These are phyloP conservation scores for Drosophila jambulina DNA, from an alignment of 1,140 invertebrate genomes.

Conservation along the genomic window DNA sequence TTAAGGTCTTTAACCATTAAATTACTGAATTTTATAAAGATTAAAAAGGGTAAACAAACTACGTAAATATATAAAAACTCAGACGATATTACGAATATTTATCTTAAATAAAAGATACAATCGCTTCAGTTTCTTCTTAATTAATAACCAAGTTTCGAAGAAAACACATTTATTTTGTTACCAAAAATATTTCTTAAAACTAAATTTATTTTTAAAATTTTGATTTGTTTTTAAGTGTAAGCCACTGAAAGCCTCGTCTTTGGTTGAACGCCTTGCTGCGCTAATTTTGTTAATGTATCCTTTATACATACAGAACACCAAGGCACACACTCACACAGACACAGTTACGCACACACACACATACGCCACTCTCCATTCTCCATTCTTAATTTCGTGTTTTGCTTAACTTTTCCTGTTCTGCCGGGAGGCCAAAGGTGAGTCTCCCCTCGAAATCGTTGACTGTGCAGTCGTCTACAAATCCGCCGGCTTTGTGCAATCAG, in stretches of 20 bases:
- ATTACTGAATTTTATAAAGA: too few relatives aligned
- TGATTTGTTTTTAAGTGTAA: slow-evolving; percentile 3
- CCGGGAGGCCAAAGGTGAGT: slow-evolving; percentile 26
- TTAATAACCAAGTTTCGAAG: too few relatives aligned
- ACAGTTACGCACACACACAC: slow-evolving; percentile 11
- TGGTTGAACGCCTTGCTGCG: slow-evolving; percentile 69
- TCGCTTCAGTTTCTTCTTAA: too few relatives aligned
- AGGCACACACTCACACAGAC: slow-evolving; percentile 12
- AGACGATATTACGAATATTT: too few relatives aligned
- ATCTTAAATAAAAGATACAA: too few relatives aligned
- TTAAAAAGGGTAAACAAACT: too few relatives aligned
- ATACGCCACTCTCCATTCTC: slow-evolving; percentile 17
- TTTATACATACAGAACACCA: slow-evolving; percentile 55
- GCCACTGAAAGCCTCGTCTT: slow-evolving; percentile 28
- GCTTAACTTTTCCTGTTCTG: slow-evolving; percentile 67
- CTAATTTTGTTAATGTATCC: slow-evolving; percentile 83
- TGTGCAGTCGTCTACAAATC: slow-evolving; percentile 78
- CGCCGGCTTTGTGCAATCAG: slow-evolving; percentile 78
- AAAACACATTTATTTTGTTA: not conserved
- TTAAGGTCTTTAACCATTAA: too few relatives aligned
- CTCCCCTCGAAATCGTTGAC: slow-evolving; percentile 47
- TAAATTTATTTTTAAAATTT: not conserved
- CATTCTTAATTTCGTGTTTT: slow-evolving; percentile 78
- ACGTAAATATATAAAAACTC: too few relatives aligned
- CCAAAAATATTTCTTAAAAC: not conserved